These are phyloP conservation scores for Gymnobelideus leadbeateri DNA, from an alignment of 2,113 vertebrate species.

Conservation along the genomic window DNA sequence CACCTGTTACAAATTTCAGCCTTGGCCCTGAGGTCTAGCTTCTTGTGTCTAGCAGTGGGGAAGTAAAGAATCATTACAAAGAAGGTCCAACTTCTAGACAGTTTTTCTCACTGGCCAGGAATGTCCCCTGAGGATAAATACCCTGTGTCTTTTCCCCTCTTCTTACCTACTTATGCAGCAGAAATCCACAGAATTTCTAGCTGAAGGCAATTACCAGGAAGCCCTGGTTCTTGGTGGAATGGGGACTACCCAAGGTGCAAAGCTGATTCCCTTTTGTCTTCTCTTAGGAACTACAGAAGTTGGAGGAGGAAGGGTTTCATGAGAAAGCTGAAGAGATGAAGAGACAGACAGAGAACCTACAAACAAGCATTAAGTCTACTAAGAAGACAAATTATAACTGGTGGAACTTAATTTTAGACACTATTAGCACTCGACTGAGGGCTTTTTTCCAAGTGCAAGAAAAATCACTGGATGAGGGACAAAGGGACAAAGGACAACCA, in stretches of 20 bases:
- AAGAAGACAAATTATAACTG: no score
- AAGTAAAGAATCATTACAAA: neutral
- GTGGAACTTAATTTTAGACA: neutral
- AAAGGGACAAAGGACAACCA: neutral
- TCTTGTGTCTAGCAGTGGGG: neutral
- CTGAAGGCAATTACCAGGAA: no score
- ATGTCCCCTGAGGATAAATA: neutral
- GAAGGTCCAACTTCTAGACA: neutral
- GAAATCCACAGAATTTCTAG: neutral
- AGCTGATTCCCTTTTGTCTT: neutral
- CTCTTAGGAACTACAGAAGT: conserved; percentile 46
- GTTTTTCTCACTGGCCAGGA: neutral
- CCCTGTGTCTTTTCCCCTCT: no score
- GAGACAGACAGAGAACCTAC: conserved; percentile 25
- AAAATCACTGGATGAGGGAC: neutral
- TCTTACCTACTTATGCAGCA: neutral
- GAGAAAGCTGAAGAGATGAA: neutral
- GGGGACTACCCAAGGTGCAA: neutral
- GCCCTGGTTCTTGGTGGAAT: neutral
- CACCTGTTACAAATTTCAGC: neutral
- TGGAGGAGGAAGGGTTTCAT: conserved; percentile 42
- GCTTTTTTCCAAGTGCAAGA: neutral
- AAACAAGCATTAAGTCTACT: neutral
- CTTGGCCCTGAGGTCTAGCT: neutral
- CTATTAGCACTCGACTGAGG: neutral